phyloP scores from a whole-genome alignment of 2,113 vertebrate genomes.

The Brachionichthys hirsutus region DNA sequence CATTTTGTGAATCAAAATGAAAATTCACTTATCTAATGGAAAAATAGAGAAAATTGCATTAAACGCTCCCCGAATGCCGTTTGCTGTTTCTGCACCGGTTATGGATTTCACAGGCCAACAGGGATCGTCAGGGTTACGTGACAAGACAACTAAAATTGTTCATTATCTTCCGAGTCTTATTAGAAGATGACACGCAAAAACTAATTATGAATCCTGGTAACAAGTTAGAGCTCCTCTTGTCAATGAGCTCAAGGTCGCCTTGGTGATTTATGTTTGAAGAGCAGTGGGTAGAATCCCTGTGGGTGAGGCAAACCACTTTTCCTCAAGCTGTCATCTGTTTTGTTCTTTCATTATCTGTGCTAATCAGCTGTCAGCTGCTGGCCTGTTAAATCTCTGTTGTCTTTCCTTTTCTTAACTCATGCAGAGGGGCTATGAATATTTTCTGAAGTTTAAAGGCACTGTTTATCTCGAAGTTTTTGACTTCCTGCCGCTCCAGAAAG shows the following conservation, averaged over 20 bases:
- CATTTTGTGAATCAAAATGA: conserved; percentile 40
- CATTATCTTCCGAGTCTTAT: conserved; percentile 53
- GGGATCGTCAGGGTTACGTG: conserved; percentile 54
- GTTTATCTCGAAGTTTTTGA: not conserved
- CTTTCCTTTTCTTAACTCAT: conserved; percentile 10
- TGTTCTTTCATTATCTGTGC: conserved; percentile 51
- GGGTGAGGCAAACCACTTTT: conserved; percentile 38
- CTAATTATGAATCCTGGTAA: conserved; percentile 62
- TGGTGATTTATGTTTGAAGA: conserved; percentile 61
- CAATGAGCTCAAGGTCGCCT: conserved; percentile 53
- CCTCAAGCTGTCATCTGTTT: conserved; percentile 49
- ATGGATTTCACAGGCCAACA: conserved; percentile 47
- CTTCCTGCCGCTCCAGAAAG: too few species aligned
- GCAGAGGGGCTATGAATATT: not conserved
- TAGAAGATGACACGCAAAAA: conserved; percentile 42
- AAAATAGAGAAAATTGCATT: conserved; percentile 52
- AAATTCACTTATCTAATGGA: conserved; percentile 32
- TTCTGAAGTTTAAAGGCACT: conserved; percentile 7
- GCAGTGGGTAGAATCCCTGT: conserved; percentile 46
- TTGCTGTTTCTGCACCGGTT: conserved; percentile 52
- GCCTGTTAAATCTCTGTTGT: conserved; percentile 16
- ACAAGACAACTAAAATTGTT: conserved; percentile 54
- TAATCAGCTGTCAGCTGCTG: conserved; percentile 59
- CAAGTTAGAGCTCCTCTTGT: conserved; percentile 52
- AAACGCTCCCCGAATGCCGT: conserved; percentile 30